Evolutionary conservation across 1,140 invertebrate species (phyloP).

Genomic region (Bombus turneri): DNA sequence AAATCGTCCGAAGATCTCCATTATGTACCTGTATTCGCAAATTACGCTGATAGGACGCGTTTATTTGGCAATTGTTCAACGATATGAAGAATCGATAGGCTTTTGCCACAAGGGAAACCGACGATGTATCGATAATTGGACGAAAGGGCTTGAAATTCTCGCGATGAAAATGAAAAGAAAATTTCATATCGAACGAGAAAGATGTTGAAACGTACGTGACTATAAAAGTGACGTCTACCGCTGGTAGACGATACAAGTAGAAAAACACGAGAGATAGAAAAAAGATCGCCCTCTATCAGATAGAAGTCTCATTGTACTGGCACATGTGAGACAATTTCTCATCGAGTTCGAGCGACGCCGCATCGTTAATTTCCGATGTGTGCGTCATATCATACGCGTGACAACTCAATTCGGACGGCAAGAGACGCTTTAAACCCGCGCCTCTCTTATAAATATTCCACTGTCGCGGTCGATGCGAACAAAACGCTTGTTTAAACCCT

Average conservation of each 20-base stretch:
- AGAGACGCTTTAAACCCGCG: slow-evolving; percentile 50
- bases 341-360: slow-evolving; percentile 9
- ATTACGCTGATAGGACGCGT: background rate
- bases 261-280: background rate
- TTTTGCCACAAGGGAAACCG: background rate
- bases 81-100: background rate
- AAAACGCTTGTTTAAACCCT: slow-evolving; percentile 16
- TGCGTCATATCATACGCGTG: slow-evolving; percentile 42
- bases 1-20: background rate
- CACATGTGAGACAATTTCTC: slow-evolving; percentile 10
- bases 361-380: slow-evolving; percentile 46
- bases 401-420: slow-evolving; percentile 53
- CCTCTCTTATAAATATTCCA: slow-evolving; percentile 61
- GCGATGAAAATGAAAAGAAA: background rate
- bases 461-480: slow-evolving; percentile 28
- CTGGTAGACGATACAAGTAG: background rate
- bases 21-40: background rate
- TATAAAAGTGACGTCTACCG: background rate
- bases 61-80: background rate
- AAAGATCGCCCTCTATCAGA: background rate
- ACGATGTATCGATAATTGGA: slow-evolving; percentile 15
- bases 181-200: background rate
- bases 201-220: background rate
- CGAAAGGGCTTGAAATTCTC: too few species aligned
- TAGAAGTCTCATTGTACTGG: background rate